These are phyloP conservation scores for Meandrina meandrites DNA, from an alignment of 92 coral and sea anemone species.

Conservation along the genomic window DNA sequence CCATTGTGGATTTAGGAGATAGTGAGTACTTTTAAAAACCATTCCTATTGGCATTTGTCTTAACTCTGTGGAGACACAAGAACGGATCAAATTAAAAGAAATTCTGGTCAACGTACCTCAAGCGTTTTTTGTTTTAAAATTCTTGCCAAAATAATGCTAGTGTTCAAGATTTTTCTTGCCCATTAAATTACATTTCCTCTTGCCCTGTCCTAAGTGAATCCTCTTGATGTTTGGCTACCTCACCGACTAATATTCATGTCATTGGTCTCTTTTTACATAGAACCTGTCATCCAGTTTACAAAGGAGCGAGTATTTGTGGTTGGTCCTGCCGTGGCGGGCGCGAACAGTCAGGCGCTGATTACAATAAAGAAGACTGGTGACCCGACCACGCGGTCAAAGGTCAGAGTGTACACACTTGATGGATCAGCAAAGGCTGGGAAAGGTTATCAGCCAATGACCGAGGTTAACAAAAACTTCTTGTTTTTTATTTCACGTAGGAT, in stretches of 20 bases:
- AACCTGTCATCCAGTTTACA: conserved; percentile 75
- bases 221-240: neutral
- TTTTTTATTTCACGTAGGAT: neutral
- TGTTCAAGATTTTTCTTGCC: too few species aligned
- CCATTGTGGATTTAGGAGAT: conserved; percentile 75
- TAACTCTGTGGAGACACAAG: neutral
- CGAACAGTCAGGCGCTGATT: conserved; percentile 50
- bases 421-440: conserved; percentile 92
- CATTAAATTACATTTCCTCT: too few species aligned
- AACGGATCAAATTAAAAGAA: too few species aligned
- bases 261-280: conserved; percentile 43
- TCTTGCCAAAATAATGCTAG: too few species aligned
- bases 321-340: conserved; percentile 63
- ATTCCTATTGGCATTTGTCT: neutral
- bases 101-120: too few species aligned
- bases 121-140: too few species aligned
- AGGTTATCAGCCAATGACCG: conserved; percentile 81
- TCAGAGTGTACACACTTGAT: conserved; percentile 86
- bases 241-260: neutral
- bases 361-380: conserved; percentile 82
- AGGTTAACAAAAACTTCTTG: conserved; percentile 61
- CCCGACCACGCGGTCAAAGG: conserved; percentile 62
- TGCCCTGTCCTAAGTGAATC: neutral
- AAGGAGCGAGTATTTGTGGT: conserved; percentile 72
- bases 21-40: conserved; percentile 55